Conservation (phyloP, 2,113 vertebrate genomes). For the Antechinus flavipes region DNA sequence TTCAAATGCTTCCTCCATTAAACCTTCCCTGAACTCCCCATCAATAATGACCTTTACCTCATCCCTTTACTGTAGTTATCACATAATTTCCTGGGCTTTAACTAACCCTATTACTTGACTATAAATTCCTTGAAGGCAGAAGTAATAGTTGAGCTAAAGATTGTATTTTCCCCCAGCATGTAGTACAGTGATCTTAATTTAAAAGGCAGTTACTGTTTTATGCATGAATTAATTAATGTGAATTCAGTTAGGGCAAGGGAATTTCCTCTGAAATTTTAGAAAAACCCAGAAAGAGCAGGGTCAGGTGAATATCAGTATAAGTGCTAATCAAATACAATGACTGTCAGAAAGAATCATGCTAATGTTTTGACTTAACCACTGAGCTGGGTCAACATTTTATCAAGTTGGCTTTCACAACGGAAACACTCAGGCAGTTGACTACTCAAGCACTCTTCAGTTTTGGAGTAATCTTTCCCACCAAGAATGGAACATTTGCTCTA, state of each 20-base stretch:
- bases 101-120: not conserved
- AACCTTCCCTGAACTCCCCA: not conserved
- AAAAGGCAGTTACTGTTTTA: not conserved
- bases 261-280: not conserved
- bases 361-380: not conserved
- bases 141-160: not conserved
- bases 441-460: not conserved
- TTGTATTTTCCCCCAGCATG: not conserved
- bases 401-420: not conserved
- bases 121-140: not conserved
- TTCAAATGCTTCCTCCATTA: not conserved
- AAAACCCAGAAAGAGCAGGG: not conserved
- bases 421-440: not conserved
- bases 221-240: not conserved
- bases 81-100: not conserved
- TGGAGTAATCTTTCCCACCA: not conserved
- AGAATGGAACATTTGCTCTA: constrained; percentile 5
- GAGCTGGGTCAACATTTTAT: not conserved
- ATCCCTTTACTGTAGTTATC: not conserved
- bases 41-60: not conserved
- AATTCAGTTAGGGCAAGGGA: not conserved
- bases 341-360: not conserved
- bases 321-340: not conserved
- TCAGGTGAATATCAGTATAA: not conserved
- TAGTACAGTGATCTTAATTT: not conserved